Evolutionary conservation across 2,888 invertebrate species (phyloP), one percentile per base, ranked within the genome.

Genomic region (Euphydryas editha): DNA sequence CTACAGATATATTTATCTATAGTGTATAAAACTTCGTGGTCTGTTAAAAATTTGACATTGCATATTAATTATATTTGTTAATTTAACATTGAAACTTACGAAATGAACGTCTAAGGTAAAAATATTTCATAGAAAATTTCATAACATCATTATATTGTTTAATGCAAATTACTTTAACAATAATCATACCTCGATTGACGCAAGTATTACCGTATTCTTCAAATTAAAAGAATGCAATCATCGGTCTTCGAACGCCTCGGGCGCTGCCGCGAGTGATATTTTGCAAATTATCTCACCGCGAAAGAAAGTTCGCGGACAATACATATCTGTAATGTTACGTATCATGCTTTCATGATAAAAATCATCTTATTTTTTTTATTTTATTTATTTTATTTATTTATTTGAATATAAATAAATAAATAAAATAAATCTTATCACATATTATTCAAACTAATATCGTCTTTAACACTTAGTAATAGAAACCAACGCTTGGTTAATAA

Each of bases 291-390:
- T 78, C 84, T 82, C 84, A 84, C 82, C 76, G 79, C 57, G 73
- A 72, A 74, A 86, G 89, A 89, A 89, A 89, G 90, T 87, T 75
- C 75, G 74, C 78, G 78, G 73, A 87, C 86, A 82, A 84, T 79
- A 81, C 76, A 55, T 49, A 69, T 63, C 81, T 79, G 81, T 84
- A 81, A 85, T 78, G 77, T 87, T 85, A 86, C 87, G 83, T 84
- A 78, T 77, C 81, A 78, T 75, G 76, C 79, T 81, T 81, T 82
- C 79, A 69, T 63, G 68, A 75, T 75, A 76, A 77, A 75, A 72
- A n/a, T n/a, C n/a, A n/a, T n/a, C n/a, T n/a, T n/a, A n/a, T n/a
- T n/a, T n/a, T n/a, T n/a, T n/a, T n/a, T n/a, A n/a, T n/a, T n/a
- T n/a, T n/a, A n/a, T n/a, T n/a, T n/a, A n/a, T n/a, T n/a, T n/a